Conservation (phyloP, 2,113 vertebrate genomes). For the Penelope pileata region DNA sequence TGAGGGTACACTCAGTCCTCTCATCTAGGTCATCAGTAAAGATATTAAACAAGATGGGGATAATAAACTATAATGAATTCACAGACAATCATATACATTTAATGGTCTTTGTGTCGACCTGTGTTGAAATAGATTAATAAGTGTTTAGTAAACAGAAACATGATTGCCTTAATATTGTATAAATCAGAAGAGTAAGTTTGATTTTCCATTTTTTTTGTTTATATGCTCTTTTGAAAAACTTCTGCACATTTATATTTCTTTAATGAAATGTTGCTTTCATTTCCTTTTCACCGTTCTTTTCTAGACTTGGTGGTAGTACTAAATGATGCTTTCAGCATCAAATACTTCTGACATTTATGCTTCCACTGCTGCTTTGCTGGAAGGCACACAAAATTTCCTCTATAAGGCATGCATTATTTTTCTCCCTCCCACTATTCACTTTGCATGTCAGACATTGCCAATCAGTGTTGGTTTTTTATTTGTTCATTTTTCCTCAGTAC, state of each 20-base stretch:
- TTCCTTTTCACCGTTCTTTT: neutral
- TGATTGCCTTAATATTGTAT: neutral
- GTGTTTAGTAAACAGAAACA: neutral
- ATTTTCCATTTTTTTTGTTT: neutral
- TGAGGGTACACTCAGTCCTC: too few species aligned
- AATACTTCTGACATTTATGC: constrained; percentile 1
- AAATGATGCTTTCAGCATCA: neutral
- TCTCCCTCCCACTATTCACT: neutral
- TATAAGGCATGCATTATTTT: neutral
- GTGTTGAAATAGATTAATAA: neutral
- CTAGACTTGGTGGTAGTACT: neutral
- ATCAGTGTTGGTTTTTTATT: neutral
- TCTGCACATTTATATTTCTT: neutral
- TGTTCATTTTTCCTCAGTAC: neutral
- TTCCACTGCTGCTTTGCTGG: neutral
- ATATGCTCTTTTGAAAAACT: neutral
- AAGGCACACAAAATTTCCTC: constrained; percentile 21
- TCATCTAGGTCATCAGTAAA: too few species aligned
- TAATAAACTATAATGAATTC: neutral
- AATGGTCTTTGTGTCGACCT: neutral
- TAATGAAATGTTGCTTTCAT: neutral
- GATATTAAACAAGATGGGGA: too few species aligned
- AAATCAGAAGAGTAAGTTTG: neutral
- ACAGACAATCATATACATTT: neutral
- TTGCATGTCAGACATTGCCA: constrained; percentile 14